Percentiles rank a stretch among this genome's conserved stretches.
These are phyloP conservation scores for Mirounga angustirostris DNA, from an alignment of 2,113 vertebrate genomes.

Conservation along the genomic window DNA sequence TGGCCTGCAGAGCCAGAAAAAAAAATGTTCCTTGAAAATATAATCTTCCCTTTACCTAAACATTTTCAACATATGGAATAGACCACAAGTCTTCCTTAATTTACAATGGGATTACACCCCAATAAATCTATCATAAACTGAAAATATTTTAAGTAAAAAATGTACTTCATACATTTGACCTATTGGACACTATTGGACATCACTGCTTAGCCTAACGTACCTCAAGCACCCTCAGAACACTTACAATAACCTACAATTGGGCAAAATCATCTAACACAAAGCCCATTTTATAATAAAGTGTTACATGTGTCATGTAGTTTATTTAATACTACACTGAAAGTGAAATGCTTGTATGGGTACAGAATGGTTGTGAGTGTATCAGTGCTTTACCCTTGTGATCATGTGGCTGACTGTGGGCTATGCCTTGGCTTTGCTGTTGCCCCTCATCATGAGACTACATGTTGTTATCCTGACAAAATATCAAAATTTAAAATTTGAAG, in stretches of 20 bases:
- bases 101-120: not conserved
- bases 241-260: not conserved
- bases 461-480: not conserved
- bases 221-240: not conserved
- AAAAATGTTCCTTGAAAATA: not conserved
- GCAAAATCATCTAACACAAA: not conserved
- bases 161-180: not conserved
- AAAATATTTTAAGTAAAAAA: not conserved
- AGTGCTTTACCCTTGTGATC: not conserved
- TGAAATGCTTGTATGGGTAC: not conserved
- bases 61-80: not conserved
- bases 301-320: not conserved
- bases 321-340: not conserved
- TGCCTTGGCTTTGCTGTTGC: not conserved
- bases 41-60: not conserved
- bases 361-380: not conserved
- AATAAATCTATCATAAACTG: not conserved
- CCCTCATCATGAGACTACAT: not conserved
- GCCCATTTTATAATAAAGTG: not conserved
- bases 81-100: not conserved
- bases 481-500: not conserved
- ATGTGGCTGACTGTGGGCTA: not conserved
- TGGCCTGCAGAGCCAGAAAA: not conserved
- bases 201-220: not conserved
- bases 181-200: not conserved